Evolutionary conservation across 2,888 invertebrate genomes (phyloP).

Genomic region (Belgica antarctica): DNA sequence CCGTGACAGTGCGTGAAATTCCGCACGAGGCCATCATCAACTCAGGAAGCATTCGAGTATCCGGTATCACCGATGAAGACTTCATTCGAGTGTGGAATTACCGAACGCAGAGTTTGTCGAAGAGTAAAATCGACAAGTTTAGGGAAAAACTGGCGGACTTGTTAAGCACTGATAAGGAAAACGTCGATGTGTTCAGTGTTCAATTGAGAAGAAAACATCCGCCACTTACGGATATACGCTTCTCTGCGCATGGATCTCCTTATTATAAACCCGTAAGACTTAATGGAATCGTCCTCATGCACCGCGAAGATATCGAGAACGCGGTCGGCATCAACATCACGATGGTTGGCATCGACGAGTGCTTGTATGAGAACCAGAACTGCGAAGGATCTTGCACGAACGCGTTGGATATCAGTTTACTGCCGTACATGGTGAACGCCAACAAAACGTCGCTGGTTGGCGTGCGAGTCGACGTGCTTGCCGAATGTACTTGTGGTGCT

Average conservation of each 20-base stretch:
- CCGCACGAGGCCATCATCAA: conserved; percentile 93
- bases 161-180: conserved; percentile 78
- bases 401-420: conserved; percentile 79
- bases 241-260: conserved; percentile 92
- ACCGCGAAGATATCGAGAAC: conserved; percentile 89
- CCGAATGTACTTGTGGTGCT: conserved; percentile 91
- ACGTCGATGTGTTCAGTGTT: conserved; percentile 96
- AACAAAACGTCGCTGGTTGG: conserved; percentile 97
- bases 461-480: conserved; percentile 86
- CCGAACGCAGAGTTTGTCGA: conserved; percentile 76
- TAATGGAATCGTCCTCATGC: conserved; percentile 90
- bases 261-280: conserved; percentile 92
- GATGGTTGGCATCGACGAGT: conserved; percentile 97
- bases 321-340: conserved; percentile 94
- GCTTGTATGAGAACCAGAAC: conserved; percentile 89
- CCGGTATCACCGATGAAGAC: conserved; percentile 93
- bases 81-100: conserved; percentile 95
- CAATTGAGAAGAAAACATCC: conserved; percentile 83
- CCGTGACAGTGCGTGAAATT: conserved; percentile 90
- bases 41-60: conserved; percentile 89
- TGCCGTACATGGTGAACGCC: conserved; percentile 94
- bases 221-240: conserved; percentile 86
- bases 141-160: conserved; percentile 83
- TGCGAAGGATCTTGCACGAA: conserved; percentile 97
- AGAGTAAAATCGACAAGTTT: conserved; percentile 87